These are phyloP conservation scores for Drosophila helvetica DNA, from an alignment of 2,888 invertebrate species.

Conservation along the genomic window DNA sequence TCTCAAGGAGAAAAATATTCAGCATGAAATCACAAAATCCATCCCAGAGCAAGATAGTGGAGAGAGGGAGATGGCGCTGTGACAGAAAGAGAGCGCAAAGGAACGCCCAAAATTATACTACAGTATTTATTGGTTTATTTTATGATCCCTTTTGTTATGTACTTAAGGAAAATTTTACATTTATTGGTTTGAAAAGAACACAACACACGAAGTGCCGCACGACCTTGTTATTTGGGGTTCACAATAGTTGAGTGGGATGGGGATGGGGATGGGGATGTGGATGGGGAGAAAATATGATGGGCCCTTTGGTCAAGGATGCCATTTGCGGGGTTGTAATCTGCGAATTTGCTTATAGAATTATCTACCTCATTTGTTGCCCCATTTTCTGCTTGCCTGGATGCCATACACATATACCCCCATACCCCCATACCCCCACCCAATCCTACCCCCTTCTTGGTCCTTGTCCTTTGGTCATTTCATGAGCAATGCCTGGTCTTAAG, in stretches of 20 bases:
- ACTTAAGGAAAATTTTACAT: conserved; percentile 79
- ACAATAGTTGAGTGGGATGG: conserved; percentile 28
- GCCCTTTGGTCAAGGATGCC: conserved; percentile 63
- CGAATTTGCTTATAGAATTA: conserved; percentile 81
- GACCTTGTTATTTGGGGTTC: conserved; percentile 42
- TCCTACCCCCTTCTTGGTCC: neutral
- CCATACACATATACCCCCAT: too few species aligned
- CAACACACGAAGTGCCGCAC: conserved; percentile 35
- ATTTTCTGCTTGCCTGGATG: conserved; percentile 74
- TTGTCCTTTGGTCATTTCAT: conserved; percentile 57
- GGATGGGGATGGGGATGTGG: neutral
- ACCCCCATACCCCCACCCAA: too few species aligned
- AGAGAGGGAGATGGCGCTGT: neutral
- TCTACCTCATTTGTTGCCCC: conserved; percentile 82
- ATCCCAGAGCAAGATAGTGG: neutral
- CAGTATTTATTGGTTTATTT: conserved; percentile 81
- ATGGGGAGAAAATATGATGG: conserved; percentile 55
- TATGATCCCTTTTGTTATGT: conserved; percentile 81
- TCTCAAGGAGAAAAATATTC: conserved; percentile 65
- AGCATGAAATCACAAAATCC: conserved; percentile 61
- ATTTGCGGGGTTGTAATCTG: conserved; percentile 76
- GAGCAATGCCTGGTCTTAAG: conserved; percentile 51
- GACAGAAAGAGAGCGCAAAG: neutral
- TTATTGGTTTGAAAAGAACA: conserved; percentile 67
- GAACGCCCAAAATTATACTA: conserved; percentile 38